These are phyloP conservation scores for Hepsetus odoe DNA, from an alignment of 2,113 vertebrate species.

Conservation along the genomic window DNA sequence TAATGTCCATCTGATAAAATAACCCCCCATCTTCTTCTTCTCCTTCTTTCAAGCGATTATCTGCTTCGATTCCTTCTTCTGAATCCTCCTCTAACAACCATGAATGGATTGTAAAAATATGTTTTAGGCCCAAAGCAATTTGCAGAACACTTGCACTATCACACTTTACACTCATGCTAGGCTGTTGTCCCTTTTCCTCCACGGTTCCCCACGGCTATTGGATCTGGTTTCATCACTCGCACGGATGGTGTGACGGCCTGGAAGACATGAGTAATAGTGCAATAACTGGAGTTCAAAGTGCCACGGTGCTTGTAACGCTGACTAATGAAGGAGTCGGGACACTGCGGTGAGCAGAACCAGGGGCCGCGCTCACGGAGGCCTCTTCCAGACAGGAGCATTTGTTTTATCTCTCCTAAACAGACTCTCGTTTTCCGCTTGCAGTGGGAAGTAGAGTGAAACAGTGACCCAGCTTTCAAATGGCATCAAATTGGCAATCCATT, in stretches of 20 bases:
- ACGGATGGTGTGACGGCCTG: neutral
- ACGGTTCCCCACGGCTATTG: constrained; percentile 48
- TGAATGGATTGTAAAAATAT: too few relatives aligned
- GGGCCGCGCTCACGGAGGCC: neutral
- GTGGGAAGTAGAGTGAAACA: constrained; percentile 9
- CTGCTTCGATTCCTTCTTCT: too few relatives aligned
- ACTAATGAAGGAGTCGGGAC: constrained; percentile 31
- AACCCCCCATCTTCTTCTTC: too few relatives aligned
- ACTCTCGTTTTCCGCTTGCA: neutral
- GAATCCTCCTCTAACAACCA: too few relatives aligned
- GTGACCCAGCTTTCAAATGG: constrained; percentile 9
- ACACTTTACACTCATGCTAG: too few relatives aligned
- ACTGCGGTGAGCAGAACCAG: neutral
- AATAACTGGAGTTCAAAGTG: constrained; percentile 41
- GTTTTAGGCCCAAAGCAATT: too few relatives aligned
- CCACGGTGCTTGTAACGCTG: constrained; percentile 30
- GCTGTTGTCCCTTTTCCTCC: neutral
- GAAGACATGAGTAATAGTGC: constrained; percentile 38
- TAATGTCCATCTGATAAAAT: too few relatives aligned
- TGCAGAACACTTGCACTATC: too few relatives aligned
- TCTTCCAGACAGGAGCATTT: constrained; percentile 29
- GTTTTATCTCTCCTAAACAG: constrained; percentile 33
- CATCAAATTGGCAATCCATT: neutral
- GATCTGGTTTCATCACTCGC: constrained; percentile 8
- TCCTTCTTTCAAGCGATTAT: too few relatives aligned